phyloP scores from a whole-genome alignment of 2,797 vertebrate species.

The Pangasius sanitwongsei region DNA sequence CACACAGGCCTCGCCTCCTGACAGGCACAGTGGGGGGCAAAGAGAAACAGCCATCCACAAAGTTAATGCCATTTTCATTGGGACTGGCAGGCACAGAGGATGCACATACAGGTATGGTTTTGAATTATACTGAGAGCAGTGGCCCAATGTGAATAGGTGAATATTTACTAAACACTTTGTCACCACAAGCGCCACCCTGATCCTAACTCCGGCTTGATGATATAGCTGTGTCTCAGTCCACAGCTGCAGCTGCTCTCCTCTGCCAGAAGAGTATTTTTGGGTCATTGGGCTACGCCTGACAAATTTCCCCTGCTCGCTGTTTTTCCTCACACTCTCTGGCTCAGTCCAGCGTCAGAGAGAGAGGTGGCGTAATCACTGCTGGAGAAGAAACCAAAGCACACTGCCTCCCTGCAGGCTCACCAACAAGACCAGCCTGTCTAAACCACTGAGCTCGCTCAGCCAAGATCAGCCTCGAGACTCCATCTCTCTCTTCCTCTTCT shows the following conservation, averaged over 20 bases:
- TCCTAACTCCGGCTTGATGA: not conserved
- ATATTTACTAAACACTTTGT: not conserved
- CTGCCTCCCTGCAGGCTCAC: slow-evolving; percentile 49
- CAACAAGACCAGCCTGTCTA: slow-evolving; percentile 70
- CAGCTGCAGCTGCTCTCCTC: not conserved
- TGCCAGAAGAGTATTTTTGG: slow-evolving; percentile 22
- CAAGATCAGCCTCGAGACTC: slow-evolving; percentile 60
- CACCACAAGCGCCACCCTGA: not conserved
- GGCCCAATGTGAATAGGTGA: not conserved
- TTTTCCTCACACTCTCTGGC: slow-evolving; percentile 26
- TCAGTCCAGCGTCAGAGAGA: slow-evolving; percentile 50
- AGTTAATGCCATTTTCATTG: not conserved
- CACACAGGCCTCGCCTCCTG: not conserved
- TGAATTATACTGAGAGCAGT: not conserved
- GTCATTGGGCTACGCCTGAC: slow-evolving; percentile 44
- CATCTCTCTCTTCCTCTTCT: slow-evolving; percentile 58
- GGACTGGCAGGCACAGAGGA: not conserved
- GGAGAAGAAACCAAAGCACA: slow-evolving; percentile 50
- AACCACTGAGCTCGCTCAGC: slow-evolving; percentile 62
- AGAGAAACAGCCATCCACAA: too few relatives aligned
- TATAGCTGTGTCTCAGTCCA: not conserved
- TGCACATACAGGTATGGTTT: not conserved
- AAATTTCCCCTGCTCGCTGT: slow-evolving; percentile 4
- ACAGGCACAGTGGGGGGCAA: not conserved
- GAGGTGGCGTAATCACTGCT: slow-evolving; percentile 66